Evolutionary conservation across 2,113 vertebrate species (phyloP).

Genomic region (Recurvirostra avosetta): DNA sequence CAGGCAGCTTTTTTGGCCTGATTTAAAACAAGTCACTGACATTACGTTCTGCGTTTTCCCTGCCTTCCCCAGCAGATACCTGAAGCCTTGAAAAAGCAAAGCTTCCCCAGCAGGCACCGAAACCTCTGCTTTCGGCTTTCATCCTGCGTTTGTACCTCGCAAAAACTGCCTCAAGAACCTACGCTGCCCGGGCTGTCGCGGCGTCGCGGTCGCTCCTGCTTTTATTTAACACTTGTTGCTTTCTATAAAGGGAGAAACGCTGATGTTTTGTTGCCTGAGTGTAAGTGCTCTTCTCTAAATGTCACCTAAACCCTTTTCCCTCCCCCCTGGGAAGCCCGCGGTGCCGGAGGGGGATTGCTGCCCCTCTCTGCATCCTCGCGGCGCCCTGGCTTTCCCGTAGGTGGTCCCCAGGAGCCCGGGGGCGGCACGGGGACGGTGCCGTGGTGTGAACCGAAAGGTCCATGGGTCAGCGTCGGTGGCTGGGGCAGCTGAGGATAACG

Average conservation of each 20-base stretch:
- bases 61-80: background rate
- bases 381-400: background rate
- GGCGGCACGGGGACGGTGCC: background rate
- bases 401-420: background rate
- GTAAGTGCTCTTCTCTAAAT: too few relatives aligned
- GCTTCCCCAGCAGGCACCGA: background rate
- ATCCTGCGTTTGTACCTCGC: background rate
- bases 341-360: background rate
- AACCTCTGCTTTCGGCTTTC: background rate
- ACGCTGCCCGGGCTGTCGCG: background rate
- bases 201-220: accelerated
- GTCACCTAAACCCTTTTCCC: accelerated
- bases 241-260: background rate
- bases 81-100: background rate
- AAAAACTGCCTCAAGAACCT: background rate
- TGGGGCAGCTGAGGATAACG: background rate
- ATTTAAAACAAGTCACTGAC: background rate
- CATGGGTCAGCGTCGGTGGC: accelerated
- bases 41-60: accelerated
- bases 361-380: background rate
- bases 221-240: background rate
- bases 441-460: background rate
- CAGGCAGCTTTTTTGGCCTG: background rate
- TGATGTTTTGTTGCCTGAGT: background rate
- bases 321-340: background rate